Conservation (phyloP, 2,797 vertebrate genomes). For the Neostethus bicornis region DNA sequence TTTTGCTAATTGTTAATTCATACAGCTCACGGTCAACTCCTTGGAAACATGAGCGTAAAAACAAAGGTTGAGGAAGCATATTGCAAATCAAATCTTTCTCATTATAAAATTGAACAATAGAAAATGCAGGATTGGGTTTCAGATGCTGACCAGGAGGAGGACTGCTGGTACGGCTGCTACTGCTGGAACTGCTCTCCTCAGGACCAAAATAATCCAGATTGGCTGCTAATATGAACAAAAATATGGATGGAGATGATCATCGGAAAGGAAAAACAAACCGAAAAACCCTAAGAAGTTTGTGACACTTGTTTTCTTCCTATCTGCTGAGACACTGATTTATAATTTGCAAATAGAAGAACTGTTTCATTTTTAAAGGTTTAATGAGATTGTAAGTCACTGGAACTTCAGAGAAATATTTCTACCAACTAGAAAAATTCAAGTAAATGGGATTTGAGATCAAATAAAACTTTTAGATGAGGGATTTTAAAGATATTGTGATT, state of each 20-base stretch:
- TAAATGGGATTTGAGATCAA: no score
- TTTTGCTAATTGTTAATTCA: slow-evolving; percentile 88
- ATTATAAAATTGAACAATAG: neutral
- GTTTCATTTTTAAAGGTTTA: no score
- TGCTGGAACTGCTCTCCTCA: slow-evolving; percentile 85
- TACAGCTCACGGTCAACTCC: slow-evolving; percentile 93
- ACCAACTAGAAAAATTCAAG: no score
- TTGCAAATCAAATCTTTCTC: neutral
- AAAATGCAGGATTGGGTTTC: slow-evolving; percentile 1
- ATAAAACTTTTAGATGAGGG: no score
- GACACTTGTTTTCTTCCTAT: slow-evolving; percentile 3
- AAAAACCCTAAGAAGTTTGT: neutral
- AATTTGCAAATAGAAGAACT: no score
- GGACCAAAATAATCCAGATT: slow-evolving; percentile 94
- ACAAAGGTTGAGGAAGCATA: neutral
- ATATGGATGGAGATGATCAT: neutral
- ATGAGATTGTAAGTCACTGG: no score
- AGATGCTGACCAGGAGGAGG: slow-evolving; percentile 90
- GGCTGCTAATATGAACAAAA: slow-evolving; percentile 69
- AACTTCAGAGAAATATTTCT: no score
- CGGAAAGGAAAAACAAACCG: neutral
- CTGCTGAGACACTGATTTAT: slow-evolving; percentile 6
- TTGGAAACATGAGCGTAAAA: slow-evolving; percentile 8
- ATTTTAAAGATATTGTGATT: no score
- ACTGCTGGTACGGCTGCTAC: slow-evolving; percentile 76